Evolutionary conservation across 2,797 vertebrate genomes (phyloP), one percentile per base, ranked within the genome.

Genomic region (Phaenicophaeus curvirostris): DNA sequence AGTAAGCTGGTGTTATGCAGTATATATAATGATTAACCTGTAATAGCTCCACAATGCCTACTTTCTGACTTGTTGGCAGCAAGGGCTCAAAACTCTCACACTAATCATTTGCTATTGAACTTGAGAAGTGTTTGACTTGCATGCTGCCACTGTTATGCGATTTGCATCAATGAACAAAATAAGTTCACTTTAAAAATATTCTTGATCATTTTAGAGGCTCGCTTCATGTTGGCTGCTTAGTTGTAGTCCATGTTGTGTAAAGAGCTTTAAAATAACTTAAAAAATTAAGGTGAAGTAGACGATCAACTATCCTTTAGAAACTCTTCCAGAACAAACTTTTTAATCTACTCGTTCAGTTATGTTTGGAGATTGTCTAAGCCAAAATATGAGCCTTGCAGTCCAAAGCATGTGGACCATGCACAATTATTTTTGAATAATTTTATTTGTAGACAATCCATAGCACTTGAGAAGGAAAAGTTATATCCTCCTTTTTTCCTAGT

Each of bases 11-110:
- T 75, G 6, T 87, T 96, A 72, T 61, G 65, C 0, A 2, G 44
- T 67, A 17, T 48, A 66, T 54, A 28, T 95, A 96, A 96, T 96
- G 61, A 95, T 97, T 96, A 96, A 96, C 87, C 63, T 46, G 55
- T 54, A 65, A 25, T 57, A 88, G 86, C 58, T 89, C 51, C 53
- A 87, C 63, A 79, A 83, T 73, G 69, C 46, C 9, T 86, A 65
- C 55, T 62, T 80, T 83, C 57, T 94, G 63, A 93, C 81, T 74
- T 44, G 19, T 19, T 71, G 46, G 48, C 46, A 80, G 15, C 17
- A 73, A 39, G 23, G 23, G 20, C 63, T 92, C 42, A 37, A 79
- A 84, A 50, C 33, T 59, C 59, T 88, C 17, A 59, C 28, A 41
- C 37, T 61, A 74, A 46, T 87, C 21, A 63, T 58, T 87, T 73